Conservation (phyloP, 2,888 invertebrate species). For the Tipula lateralis region DNA sequence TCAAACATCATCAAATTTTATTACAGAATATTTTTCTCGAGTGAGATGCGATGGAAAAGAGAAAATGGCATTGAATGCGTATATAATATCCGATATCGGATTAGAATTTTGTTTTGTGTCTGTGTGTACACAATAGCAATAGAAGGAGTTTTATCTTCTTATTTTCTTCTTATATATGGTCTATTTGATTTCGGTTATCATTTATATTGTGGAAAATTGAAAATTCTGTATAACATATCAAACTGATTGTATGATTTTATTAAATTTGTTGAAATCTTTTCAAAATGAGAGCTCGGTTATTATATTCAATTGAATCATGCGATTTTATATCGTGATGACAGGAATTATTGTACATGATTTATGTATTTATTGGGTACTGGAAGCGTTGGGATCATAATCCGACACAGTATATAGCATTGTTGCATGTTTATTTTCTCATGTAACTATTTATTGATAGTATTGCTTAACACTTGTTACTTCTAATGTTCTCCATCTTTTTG, state of each 20-base stretch:
- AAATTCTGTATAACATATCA: neutral
- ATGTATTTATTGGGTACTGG: too few relatives aligned
- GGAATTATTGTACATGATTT: too few relatives aligned
- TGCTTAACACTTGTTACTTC: too few relatives aligned
- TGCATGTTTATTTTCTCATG: too few relatives aligned
- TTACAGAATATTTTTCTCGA: neutral
- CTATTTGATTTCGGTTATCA: neutral
- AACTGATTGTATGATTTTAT: neutral
- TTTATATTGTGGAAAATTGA: neutral
- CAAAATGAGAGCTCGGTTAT: neutral
- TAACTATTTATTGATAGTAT: too few relatives aligned
- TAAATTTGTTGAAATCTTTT: neutral
- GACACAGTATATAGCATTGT: too few relatives aligned
- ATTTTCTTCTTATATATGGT: neutral
- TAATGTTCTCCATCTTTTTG: too few relatives aligned
- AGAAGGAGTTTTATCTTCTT: neutral
- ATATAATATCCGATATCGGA: neutral
- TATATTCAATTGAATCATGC: too few relatives aligned
- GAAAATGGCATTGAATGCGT: neutral
- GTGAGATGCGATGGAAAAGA: neutral
- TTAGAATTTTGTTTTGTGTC: neutral
- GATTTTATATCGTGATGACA: too few relatives aligned
- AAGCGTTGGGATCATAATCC: too few relatives aligned
- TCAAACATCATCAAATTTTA: neutral
- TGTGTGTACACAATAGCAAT: neutral